Base-by-base conservation (phyloP, 2,797 vertebrate species). In the Sebastiscus albofasciatus region DNA sequence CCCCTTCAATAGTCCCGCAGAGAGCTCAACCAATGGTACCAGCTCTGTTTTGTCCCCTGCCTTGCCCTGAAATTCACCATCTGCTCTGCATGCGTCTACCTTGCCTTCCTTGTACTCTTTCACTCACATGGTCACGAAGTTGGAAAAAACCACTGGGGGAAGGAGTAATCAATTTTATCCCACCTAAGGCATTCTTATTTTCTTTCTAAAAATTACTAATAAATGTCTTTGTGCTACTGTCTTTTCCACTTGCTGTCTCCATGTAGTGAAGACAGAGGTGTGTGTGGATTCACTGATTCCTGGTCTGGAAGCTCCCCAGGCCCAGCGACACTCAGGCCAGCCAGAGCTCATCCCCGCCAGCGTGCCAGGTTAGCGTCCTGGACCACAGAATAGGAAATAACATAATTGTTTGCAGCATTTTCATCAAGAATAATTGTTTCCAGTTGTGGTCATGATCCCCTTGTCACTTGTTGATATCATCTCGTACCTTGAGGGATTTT, bases 271-370 rank as follows among this genome's bases (percentile, higher is more conserved):
- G 69, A 76, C 95, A 58, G 97, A 97, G 3, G 81, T 96, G 75
- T 95, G 94, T 68, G 95, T 97, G 89, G 97, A 98, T 92, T 97
- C 97, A 68, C 95, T 99, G 73, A 99, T 99, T 72, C 97, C 97
- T 2, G 98, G 98, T 92, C 95, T 99, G 78, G 97, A 98, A 94
- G 95, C 97, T 10, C 97, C 97, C 0, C 91, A 95, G 91, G 88
- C 96, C 60, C 97, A 97, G 82, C 94, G 93, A 73, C 95, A 96
- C 6, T 78, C 95, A 85, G 96, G 94, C 52, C 97, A 97, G 87
- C 93, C 94, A 1, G 98, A 98, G 81, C 93, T 96, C 3, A 90
- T 95, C 74, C 93, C 96, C 83, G 92, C 96, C 68, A 96, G 91
- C 93, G 91, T 97, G 72, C 95, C 97, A 97, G 97, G 98, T 99